Conservation (phyloP, 2,888 invertebrate genomes). For the Alsophila aescularia region DNA sequence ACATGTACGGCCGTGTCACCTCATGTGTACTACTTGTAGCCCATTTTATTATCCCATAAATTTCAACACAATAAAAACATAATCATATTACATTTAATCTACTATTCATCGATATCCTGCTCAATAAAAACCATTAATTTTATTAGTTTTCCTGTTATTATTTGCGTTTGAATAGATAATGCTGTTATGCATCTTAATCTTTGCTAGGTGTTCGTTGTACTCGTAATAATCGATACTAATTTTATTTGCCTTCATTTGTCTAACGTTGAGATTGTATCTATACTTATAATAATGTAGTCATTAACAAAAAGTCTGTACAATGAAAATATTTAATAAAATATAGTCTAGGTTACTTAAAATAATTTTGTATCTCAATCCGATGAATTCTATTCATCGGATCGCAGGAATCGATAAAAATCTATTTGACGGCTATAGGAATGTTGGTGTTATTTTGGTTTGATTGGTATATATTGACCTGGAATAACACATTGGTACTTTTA, state of each 20-base stretch:
- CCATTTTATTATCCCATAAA: constrained; percentile 39
- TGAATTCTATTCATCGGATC: too few relatives aligned
- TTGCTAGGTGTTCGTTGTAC: constrained; percentile 25
- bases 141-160: constrained; percentile 36
- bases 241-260: constrained; percentile 27
- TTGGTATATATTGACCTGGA: too few relatives aligned
- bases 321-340: too few relatives aligned
- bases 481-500: too few relatives aligned
- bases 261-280: constrained; percentile 4
- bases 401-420: too few relatives aligned
- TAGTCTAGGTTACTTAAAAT: too few relatives aligned
- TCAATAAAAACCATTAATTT: constrained; percentile 31
- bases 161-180: constrained; percentile 21
- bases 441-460: too few relatives aligned
- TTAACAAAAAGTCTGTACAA: background rate
- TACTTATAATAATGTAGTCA: background rate
- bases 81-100: constrained; percentile 32
- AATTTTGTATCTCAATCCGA: too few relatives aligned
- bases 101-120: constrained; percentile 35
- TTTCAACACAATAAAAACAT: constrained; percentile 37
- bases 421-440: too few relatives aligned
- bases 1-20: constrained; percentile 25
- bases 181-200: constrained; percentile 26
- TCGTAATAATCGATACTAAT: constrained; percentile 8
- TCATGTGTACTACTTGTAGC: constrained; percentile 34